Conservation (phyloP, 2,113 vertebrate genomes). For the Plectropomus leopardus region DNA sequence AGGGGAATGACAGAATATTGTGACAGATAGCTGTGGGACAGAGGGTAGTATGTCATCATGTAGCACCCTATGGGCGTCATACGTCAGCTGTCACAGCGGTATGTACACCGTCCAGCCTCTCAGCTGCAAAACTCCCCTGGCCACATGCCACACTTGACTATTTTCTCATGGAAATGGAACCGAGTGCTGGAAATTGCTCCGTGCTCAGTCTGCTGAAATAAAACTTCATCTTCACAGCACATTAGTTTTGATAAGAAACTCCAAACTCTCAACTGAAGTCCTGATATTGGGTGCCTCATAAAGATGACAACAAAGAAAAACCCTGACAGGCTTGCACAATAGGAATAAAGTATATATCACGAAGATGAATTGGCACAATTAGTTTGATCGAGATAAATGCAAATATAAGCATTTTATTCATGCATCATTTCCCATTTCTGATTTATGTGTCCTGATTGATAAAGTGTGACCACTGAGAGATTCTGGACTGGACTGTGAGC, state of each 20-base stretch:
- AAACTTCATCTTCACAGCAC: neutral
- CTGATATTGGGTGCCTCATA: no score
- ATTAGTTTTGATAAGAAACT: conserved; percentile 9
- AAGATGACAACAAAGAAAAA: neutral
- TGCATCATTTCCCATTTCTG: neutral
- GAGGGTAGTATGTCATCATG: conserved; percentile 25
- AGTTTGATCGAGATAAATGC: neutral
- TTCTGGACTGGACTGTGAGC: no score
- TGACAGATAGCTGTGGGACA: conserved; percentile 21
- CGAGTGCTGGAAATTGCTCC: neutral
- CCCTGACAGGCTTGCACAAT: neutral
- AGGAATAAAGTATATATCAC: neutral
- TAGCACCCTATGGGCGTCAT: conserved; percentile 35
- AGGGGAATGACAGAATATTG: conserved; percentile 3
- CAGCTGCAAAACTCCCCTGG: neutral
- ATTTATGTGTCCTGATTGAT: neutral
- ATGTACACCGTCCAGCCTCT: neutral
- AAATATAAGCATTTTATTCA: neutral
- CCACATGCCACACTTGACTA: neutral
- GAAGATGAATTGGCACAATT: neutral
- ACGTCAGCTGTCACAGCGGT: conserved; percentile 51
- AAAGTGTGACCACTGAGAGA: no score
- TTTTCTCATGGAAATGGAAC: neutral
- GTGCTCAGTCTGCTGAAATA: neutral
- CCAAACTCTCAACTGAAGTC: neutral